Evolutionary conservation across 2,797 vertebrate species (phyloP), one percentile per base, ranked within the genome.

Genomic region (Oryzias sinensis): DNA sequence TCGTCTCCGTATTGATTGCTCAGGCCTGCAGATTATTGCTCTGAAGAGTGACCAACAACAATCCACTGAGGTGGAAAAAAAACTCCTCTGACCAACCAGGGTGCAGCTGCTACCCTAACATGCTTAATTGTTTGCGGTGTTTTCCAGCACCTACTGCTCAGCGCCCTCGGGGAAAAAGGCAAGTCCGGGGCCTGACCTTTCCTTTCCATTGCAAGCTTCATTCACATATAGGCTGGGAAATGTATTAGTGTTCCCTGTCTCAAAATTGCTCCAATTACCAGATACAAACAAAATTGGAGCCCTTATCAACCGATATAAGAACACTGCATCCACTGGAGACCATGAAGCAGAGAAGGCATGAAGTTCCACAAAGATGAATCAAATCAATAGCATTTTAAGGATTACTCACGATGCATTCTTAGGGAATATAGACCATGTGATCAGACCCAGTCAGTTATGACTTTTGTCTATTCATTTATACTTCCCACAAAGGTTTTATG

Each of bases 71-170:
- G 88, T 83, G 20, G 22, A 43, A 49, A 77, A 87, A 82, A 83
- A 84, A 47, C 85, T 88, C 83, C 80, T 88, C 83, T 56, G 62
- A 74, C 78, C 88, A 80, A 82, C 84, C 77, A 77, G 76, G 90
- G 76, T 79, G 63, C 9, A 53, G 66, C 73, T 49, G 72, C 83
- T 76, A 76, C 75, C 82, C 85, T 25, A 87, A 90, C 85, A 81
- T 86, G 88, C 90, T 91, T 93, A 93, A 93, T 93, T 92, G 92
- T 93, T 93, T 92, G 90, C 84, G 87, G 84, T 90, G 88, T 88
- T 87, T 80, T 88, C 76, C 53, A 69, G 90, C 79, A 87, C 86
- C 79, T 77, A 72, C 79, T 63, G 88, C 88, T 75, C 81, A 63
- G 83, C 79, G 84, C 90, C 90, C 87, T 76, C 74, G 68, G 91